These are phyloP conservation scores for Corythornis vintsioides DNA, from an alignment of 2,113 vertebrate species.

Conservation along the genomic window DNA sequence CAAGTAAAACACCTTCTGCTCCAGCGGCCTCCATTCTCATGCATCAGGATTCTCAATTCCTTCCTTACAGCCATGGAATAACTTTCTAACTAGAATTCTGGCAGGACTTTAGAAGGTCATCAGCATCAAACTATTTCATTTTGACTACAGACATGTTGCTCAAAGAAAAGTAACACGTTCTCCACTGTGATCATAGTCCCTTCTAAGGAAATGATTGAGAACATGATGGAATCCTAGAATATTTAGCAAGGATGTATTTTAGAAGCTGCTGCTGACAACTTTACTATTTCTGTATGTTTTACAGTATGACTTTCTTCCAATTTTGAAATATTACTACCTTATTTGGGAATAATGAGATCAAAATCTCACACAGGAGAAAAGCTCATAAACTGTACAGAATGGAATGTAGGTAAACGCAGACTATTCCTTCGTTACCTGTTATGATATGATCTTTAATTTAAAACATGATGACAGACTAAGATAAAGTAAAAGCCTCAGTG, in stretches of 20 bases:
- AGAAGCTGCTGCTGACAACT: slow-evolving; percentile 59
- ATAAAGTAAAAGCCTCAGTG: neutral
- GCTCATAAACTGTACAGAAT: neutral
- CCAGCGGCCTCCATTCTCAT: neutral
- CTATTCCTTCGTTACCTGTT: neutral
- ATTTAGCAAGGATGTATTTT: slow-evolving; percentile 58
- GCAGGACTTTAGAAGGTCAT: slow-evolving; percentile 26
- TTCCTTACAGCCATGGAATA: neutral
- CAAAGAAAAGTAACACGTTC: slow-evolving; percentile 52
- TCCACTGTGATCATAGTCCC: slow-evolving; percentile 34
- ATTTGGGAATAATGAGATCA: slow-evolving; percentile 46
- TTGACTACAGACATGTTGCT: slow-evolving; percentile 17
- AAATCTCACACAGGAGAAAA: slow-evolving; percentile 35
- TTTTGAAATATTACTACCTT: slow-evolving; percentile 54
- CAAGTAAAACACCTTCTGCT: neutral
- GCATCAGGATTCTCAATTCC: neutral
- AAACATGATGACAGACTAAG: neutral
- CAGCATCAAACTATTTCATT: slow-evolving; percentile 41
- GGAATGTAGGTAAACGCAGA: neutral
- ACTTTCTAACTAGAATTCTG: neutral
- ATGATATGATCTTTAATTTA: slow-evolving; percentile 4
- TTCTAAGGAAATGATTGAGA: slow-evolving; percentile 54
- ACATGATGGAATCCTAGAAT: slow-evolving; percentile 51
- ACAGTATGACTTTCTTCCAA: slow-evolving; percentile 49
- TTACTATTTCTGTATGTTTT: slow-evolving; percentile 62